Evolutionary conservation across 92 coral and sea anemone species (phyloP).

Genomic region (Diadumene lineata): DNA sequence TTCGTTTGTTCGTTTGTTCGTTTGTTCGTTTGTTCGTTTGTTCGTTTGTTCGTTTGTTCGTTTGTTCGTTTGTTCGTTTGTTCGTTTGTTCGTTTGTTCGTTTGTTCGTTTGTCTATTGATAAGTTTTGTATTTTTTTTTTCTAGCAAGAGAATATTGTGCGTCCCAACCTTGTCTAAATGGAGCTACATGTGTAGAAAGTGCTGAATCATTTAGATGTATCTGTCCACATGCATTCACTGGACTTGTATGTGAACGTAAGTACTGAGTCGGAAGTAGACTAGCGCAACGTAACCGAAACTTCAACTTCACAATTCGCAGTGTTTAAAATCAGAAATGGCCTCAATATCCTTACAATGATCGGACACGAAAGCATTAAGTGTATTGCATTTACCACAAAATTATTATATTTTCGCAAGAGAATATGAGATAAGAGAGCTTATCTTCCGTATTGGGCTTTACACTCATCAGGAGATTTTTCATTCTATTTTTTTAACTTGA

Average conservation of each 20-base stretch:
- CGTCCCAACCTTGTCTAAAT: constrained; percentile 87
- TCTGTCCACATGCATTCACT: constrained; percentile 64
- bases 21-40: not conserved
- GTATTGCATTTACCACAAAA: too few species aligned
- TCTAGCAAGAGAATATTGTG: constrained; percentile 80
- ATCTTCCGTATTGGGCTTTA: too few species aligned
- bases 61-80: not conserved
- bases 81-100: not conserved
- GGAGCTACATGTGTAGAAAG: constrained; percentile 84
- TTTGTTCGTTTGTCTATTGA: not conserved
- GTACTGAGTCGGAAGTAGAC: not conserved
- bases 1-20: not conserved
- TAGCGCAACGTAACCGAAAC: not conserved
- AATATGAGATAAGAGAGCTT: too few species aligned
- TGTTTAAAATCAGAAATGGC: too few species aligned
- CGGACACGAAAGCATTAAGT: too few species aligned
- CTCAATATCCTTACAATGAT: too few species aligned
- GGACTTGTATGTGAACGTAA: constrained; percentile 91
- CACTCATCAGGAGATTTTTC: too few species aligned
- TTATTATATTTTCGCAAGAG: too few species aligned
- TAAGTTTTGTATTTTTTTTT: not conserved
- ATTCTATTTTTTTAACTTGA: too few species aligned
- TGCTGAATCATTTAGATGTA: constrained; percentile 64
- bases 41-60: not conserved
- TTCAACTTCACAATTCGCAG: too few species aligned